Evolutionary conservation across 1,140 invertebrate species (phyloP).

Genomic region (Papilio machaon): DNA sequence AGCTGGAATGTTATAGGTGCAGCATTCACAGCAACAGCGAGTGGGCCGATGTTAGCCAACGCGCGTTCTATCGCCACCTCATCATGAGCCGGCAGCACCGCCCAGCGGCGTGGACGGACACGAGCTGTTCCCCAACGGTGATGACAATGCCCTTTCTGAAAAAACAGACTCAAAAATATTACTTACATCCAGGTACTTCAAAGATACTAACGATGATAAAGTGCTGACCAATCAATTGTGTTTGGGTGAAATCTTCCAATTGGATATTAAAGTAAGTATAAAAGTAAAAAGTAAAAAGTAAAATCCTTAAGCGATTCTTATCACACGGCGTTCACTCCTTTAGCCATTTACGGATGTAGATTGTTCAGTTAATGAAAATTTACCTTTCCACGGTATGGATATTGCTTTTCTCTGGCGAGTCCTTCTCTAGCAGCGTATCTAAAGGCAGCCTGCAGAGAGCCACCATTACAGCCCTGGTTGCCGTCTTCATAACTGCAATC

Average conservation of each 20-base stretch:
- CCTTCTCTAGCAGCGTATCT: slow-evolving; percentile 86
- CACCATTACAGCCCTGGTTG: slow-evolving; percentile 88
- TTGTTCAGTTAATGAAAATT: background rate
- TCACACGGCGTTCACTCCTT: background rate
- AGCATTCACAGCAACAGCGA: slow-evolving; percentile 89
- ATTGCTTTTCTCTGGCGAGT: slow-evolving; percentile 84
- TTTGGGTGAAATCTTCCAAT: too few species aligned
- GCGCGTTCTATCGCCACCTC: slow-evolving; percentile 86
- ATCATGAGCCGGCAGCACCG: slow-evolving; percentile 85
- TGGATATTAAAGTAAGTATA: too few species aligned
- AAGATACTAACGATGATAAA: too few species aligned
- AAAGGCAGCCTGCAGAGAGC: slow-evolving; percentile 87
- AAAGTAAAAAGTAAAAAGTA: too few species aligned
- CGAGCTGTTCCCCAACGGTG: slow-evolving; percentile 81
- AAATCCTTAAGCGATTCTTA: background rate
- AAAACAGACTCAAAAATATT: slow-evolving; percentile 24
- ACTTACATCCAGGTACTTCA: too few species aligned
- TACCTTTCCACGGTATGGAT: slow-evolving; percentile 87
- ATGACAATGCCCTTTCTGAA: slow-evolving; percentile 85
- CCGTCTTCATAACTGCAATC: slow-evolving; percentile 87
- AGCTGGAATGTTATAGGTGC: slow-evolving; percentile 89
- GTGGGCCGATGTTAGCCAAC: slow-evolving; percentile 87
- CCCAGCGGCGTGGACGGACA: slow-evolving; percentile 86
- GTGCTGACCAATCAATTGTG: too few species aligned
- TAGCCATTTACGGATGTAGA: background rate